A percentile compares a stretch with the other conserved stretches of the same genome.
These are phyloP conservation scores for Perognathus longimembris DNA, from an alignment of 2,113 vertebrate genomes.

Conservation along the genomic window DNA sequence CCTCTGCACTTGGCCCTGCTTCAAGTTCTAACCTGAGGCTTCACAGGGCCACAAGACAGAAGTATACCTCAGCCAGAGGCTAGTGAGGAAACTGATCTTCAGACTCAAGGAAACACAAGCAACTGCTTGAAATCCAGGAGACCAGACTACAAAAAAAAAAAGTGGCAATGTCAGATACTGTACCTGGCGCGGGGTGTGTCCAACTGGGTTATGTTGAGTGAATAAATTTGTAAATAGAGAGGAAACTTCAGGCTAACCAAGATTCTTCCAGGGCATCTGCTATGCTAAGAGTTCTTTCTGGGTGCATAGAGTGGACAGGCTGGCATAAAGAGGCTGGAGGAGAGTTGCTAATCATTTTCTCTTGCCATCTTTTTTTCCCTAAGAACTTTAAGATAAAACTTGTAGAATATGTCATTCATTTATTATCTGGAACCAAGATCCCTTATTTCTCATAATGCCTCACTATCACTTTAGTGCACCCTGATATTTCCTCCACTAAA, in stretches of 20 bases:
- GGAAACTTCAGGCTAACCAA: not conserved
- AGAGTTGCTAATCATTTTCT: not conserved
- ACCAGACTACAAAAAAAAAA: not conserved
- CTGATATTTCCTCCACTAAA: not conserved
- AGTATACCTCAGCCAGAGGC: not conserved
- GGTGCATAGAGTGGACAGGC: not conserved
- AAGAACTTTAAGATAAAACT: not conserved
- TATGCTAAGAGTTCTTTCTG: not conserved
- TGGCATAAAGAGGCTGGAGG: not conserved
- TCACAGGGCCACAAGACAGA: not conserved
- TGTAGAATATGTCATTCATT: not conserved
- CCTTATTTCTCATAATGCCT: conserved; percentile 2
- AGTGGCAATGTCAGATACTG: not conserved
- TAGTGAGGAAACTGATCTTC: not conserved
- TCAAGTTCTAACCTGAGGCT: not conserved
- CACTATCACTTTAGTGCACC: not conserved
- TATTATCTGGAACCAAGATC: not conserved
- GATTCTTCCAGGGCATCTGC: not conserved
- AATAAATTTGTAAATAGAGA: not conserved
- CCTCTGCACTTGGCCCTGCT: too few relatives aligned
- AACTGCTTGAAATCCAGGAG: not conserved
- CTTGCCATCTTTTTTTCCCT: not conserved
- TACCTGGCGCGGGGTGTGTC: not conserved
- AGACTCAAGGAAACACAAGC: not conserved
- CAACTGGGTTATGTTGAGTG: not conserved